Evolutionary conservation across 2,113 vertebrate genomes (phyloP).

Genomic region (Prunella himalayana): DNA sequence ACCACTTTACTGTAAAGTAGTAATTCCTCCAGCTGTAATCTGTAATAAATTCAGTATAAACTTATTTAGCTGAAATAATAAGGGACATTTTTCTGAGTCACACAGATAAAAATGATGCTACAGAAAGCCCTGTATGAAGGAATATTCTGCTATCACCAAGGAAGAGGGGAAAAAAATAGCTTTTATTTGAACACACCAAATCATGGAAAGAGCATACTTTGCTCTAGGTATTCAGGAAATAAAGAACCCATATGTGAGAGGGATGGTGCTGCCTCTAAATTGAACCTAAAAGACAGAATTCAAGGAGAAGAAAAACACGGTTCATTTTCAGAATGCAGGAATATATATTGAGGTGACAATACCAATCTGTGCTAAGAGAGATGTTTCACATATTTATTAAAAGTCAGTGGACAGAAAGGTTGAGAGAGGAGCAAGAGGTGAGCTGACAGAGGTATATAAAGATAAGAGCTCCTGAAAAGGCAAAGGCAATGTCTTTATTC

Average conservation of each 20-base stretch:
- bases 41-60: neutral
- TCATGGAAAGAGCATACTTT: neutral
- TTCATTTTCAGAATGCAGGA: conserved; percentile 1
- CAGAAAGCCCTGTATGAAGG: neutral
- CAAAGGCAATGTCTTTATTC: neutral
- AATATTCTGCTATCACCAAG: neutral
- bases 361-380: conserved; percentile 40
- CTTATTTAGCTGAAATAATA: neutral
- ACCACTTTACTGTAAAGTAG: neutral
- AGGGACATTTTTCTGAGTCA: neutral
- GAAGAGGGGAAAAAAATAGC: accelerated
- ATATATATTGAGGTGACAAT: conserved; percentile 46
- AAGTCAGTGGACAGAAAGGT: conserved; percentile 46
- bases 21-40: neutral
- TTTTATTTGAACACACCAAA: neutral
- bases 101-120: neutral
- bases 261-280: neutral
- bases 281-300: conserved; percentile 17
- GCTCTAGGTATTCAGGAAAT: neutral
- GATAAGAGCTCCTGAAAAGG: conserved; percentile 9
- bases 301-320: neutral
- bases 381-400: conserved; percentile 60
- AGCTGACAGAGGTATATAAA: conserved; percentile 25
- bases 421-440: conserved; percentile 36
- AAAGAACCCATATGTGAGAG: neutral